These are phyloP conservation scores for Hesperophylax magnus DNA, from an alignment of 1,140 invertebrate genomes.

Conservation along the genomic window DNA sequence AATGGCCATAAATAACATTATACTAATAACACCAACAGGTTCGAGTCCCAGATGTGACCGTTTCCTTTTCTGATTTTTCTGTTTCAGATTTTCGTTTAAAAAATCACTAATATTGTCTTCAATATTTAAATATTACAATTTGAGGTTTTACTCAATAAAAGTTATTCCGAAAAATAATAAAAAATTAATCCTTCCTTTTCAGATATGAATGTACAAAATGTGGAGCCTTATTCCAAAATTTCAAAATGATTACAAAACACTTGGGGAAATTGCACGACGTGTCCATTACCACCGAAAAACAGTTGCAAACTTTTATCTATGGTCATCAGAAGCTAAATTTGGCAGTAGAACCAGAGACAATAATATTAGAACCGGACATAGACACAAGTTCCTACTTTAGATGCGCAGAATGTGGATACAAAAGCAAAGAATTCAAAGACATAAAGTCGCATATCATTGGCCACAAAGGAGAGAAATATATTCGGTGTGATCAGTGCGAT, in stretches of 20 bases:
- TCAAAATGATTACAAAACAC: neutral
- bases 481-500: slow-evolving; percentile 3
- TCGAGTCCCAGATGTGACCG: no score
- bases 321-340: neutral
- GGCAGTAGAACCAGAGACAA: neutral
- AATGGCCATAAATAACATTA: no score
- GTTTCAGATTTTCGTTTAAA: no score
- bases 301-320: neutral
- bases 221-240: neutral
- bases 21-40: no score
- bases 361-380: neutral
- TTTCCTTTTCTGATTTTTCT: no score
- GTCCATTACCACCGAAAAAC: neutral
- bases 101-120: no score
- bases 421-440: neutral
- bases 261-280: neutral
- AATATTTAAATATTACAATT: no score
- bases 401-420: neutral
- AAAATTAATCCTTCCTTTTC: no score
- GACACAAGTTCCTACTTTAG: neutral
- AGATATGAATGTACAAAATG: slow-evolving; percentile 19
- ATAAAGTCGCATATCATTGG: neutral
- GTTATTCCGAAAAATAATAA: no score
- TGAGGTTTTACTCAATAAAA: no score
- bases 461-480: slow-evolving; percentile 7